A percentile compares a stretch with the other conserved stretches of the same genome.
Conservation (phyloP, 2,888 invertebrate species). For the Oscheius sp. region DNA sequence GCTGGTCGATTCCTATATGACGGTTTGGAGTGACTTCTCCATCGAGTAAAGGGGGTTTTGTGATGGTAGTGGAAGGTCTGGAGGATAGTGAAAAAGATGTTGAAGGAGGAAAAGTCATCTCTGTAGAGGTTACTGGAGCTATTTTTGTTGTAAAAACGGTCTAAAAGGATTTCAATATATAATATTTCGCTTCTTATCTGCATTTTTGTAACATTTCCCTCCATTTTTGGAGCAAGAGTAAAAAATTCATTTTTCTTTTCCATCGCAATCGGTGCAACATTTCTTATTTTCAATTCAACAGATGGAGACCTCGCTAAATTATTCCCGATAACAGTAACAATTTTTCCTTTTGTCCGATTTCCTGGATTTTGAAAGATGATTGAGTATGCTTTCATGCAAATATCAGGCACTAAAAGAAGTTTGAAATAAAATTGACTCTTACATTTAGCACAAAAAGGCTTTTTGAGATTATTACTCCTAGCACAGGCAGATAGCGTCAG, state of each 20-base stretch:
- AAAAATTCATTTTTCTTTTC: not conserved
- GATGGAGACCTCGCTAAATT: no score
- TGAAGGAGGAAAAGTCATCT: not conserved
- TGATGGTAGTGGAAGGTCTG: not conserved
- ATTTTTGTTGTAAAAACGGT: not conserved
- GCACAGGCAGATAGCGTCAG: slow-evolving; percentile 27
- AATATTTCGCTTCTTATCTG: no score
- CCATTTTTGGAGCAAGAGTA: not conserved
- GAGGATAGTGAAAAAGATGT: not conserved
- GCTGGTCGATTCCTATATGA: not conserved
- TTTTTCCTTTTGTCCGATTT: not conserved
- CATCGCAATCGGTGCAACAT: no score
- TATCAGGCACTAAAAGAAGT: slow-evolving; percentile 21
- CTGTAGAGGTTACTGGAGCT: no score
- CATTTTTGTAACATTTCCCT: no score
- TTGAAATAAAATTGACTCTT: no score
- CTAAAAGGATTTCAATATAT: no score
- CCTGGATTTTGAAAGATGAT: slow-evolving; percentile 8
- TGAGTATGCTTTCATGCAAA: slow-evolving; percentile 24
- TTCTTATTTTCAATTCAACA: no score
- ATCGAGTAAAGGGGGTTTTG: not conserved
- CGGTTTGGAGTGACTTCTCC: not conserved
- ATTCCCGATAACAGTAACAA: no score
- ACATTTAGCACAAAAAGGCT: slow-evolving; percentile 20
- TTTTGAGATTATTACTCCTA: not conserved